Percentiles rank a stretch among this genome's conserved stretches.
Evolutionary conservation across 2,888 invertebrate species (phyloP).

Genomic region (Acleris cristana): DNA sequence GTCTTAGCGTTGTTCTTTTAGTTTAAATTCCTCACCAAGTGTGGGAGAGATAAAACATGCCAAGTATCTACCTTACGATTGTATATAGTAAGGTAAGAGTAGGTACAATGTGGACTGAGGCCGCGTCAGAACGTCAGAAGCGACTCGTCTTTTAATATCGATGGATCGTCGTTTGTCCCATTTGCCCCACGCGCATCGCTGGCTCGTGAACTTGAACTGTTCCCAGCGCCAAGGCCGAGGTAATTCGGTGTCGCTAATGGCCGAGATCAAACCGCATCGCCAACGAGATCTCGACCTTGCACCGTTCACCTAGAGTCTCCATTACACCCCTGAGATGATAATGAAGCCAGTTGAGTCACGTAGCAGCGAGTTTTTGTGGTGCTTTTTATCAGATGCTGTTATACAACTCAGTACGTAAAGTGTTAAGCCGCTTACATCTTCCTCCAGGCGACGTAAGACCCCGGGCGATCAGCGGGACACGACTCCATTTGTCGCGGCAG

Average conservation of each 20-base stretch:
- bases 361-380: conserved; percentile 17
- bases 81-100: too few relatives aligned
- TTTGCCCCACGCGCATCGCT: neutral
- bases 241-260: conserved; percentile 22
- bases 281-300: conserved; percentile 1
- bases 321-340: conserved; percentile 4
- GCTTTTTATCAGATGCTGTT: conserved; percentile 23
- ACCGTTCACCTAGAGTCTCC: conserved; percentile 1
- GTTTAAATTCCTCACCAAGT: too few relatives aligned
- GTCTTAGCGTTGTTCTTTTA: too few relatives aligned
- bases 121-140: too few relatives aligned
- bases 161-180: conserved; percentile 8
- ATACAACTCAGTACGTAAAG: conserved; percentile 20
- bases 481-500: conserved; percentile 17
- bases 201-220: conserved; percentile 21
- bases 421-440: conserved; percentile 30
- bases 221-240: conserved; percentile 19
- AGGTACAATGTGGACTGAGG: too few relatives aligned
- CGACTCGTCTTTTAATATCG: conserved; percentile 3
- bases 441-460: conserved; percentile 10
- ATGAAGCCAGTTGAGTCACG: conserved; percentile 26
- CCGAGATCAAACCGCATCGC: conserved; percentile 2
- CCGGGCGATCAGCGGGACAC: conserved; percentile 24
- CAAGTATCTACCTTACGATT: too few relatives aligned
- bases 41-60: too few relatives aligned